Percentiles rank a stretch among this genome's conserved stretches.
Conservation (phyloP, 2,797 vertebrate species). For the Pangasius mekongensis region DNA sequence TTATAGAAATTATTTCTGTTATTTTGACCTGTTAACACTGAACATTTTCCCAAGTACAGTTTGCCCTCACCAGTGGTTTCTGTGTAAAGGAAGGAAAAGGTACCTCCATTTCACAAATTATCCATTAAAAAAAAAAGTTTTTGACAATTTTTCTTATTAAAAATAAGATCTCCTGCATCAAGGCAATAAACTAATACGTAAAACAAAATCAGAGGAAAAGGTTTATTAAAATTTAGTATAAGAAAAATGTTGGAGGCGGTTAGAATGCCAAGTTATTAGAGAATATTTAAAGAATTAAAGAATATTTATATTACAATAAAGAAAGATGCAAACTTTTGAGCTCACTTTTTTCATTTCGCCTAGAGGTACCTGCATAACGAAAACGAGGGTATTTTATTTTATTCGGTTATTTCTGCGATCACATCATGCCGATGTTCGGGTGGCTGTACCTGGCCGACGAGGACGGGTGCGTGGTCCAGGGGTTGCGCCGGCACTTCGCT, state of each 20-base stretch:
- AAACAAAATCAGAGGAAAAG: background rate
- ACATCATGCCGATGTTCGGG: no score
- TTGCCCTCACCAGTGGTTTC: background rate
- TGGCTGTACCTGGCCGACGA: constrained; percentile 76
- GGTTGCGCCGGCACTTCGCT: constrained; percentile 73
- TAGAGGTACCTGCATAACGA: background rate
- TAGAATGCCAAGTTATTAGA: background rate
- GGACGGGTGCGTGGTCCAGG: constrained; percentile 79
- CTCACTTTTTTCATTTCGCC: background rate
- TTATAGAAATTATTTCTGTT: no score
- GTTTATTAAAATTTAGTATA: background rate
- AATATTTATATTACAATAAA: background rate
- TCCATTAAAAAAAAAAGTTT: background rate
- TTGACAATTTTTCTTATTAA: background rate
- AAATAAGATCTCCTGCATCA: background rate
- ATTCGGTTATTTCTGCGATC: background rate
- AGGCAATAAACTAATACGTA: background rate
- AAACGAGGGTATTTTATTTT: background rate
- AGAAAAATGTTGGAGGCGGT: background rate
- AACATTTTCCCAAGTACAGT: background rate
- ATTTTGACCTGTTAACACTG: no score
- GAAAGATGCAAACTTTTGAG: background rate
- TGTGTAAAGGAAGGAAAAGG: background rate
- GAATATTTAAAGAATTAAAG: background rate
- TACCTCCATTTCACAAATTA: no score